These are phyloP conservation scores for Todiramphus chloris DNA, from an alignment of 2,113 vertebrate genomes.

Conservation along the genomic window DNA sequence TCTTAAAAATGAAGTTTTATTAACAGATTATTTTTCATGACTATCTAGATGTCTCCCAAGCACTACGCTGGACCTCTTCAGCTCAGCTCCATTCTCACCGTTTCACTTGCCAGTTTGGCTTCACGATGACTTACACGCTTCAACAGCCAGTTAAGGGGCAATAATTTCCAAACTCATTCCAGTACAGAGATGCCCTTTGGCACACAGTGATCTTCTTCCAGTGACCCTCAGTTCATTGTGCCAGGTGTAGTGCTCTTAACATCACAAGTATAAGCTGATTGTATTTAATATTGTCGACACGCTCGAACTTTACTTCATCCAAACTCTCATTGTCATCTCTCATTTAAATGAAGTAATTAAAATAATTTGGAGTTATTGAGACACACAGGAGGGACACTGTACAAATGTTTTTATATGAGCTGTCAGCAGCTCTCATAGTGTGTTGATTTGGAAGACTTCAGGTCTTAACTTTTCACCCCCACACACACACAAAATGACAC, in stretches of 20 bases:
- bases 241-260: neutral
- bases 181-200: neutral
- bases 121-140: neutral
- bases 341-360: neutral
- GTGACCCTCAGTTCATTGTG: neutral
- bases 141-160: neutral
- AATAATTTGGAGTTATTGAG: neutral
- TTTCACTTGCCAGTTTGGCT: neutral
- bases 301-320: neutral
- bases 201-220: neutral
- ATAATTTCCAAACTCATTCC: neutral
- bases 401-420: neutral
- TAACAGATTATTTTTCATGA: neutral
- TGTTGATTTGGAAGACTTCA: neutral
- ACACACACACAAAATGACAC: slow-evolving; percentile 64
- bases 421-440: neutral
- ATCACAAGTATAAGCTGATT: neutral
- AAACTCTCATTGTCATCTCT: neutral
- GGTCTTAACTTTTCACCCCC: neutral
- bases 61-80: neutral
- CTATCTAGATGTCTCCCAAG: neutral
- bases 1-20: slow-evolving; percentile 75
- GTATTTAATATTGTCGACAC: neutral
- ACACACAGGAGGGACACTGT: neutral
- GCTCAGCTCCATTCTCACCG: neutral